These are phyloP conservation scores for Cecropterus lyciades DNA, from an alignment of 1,140 invertebrate genomes.

Conservation along the genomic window DNA sequence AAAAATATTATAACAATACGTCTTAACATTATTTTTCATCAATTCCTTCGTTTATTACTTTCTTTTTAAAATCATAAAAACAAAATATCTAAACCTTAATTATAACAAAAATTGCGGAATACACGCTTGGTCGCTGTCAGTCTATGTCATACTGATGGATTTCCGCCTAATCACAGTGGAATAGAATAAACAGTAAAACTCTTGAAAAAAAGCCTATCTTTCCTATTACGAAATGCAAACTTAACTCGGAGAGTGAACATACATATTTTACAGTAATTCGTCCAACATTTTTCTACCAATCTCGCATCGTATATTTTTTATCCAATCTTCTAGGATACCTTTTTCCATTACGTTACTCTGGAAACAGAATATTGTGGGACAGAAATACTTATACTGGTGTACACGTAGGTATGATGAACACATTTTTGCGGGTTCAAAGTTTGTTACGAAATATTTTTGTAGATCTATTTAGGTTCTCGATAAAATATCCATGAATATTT, in stretches of 20 bases:
- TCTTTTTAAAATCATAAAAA: too few relatives aligned
- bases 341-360: constrained; percentile 12
- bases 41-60: too few relatives aligned
- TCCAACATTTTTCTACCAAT: constrained; percentile 5
- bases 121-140: too few relatives aligned
- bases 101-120: too few relatives aligned
- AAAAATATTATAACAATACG: too few relatives aligned
- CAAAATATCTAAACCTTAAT: too few relatives aligned
- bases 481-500: background rate
- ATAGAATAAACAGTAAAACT: too few relatives aligned
- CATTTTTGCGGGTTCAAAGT: background rate
- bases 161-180: too few relatives aligned
- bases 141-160: too few relatives aligned
- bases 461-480: background rate
- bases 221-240: background rate
- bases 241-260: background rate
- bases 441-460: background rate
- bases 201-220: background rate
- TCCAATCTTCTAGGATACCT: constrained; percentile 11
- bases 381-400: background rate
- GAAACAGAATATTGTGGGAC: constrained; percentile 17
- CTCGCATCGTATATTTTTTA: constrained; percentile 15
- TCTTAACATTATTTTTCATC: too few relatives aligned
- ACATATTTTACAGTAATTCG: constrained; percentile 1
- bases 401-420: background rate